Evolutionary conservation across 1,140 invertebrate genomes (phyloP), one percentile per base, ranked within the genome.

Genomic region (Saccostrea echinata): DNA sequence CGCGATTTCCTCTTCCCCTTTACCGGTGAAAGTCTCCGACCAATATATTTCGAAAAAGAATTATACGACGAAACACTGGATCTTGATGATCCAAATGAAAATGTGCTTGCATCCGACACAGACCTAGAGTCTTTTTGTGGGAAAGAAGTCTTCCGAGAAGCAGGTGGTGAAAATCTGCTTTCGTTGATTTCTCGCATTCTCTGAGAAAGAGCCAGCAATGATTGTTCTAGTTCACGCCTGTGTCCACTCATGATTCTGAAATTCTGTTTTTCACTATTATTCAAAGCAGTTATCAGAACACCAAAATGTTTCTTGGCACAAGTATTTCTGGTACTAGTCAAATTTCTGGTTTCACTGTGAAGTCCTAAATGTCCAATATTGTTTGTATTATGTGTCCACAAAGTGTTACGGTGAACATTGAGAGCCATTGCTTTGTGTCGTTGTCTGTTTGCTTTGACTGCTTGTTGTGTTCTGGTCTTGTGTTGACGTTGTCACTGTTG

Each of bases 401-500:
- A 1, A 9, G 68, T 33, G 30, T 76, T 76, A 76, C 68, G 68
- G 27, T 76, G 68, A 33, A 76, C 27, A 16, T 30, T 76, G 68
- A 76, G 68, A 76, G 68, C 68, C 68, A 76, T 76, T 13, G 68
- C 30, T 18, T 8, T 8, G 57, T 21, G 24, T 64, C 21, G 57
- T 64, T 64, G 21, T 21, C 57, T 33, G 68, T 76, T 13, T 18
- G 11, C 27, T 27, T 30, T 16, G 68, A 76, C 68, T 76, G 68
- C 27, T 76, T 76, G 68, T 33, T 33, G 68, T 76, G 13, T 6
- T 16, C 68, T 76, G 68, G 24, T 30, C 27, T 76, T 27, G 27
- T 76, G 68, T 76, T 76, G 68, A 76, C 68, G 27, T 76, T 76
- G 68, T 76, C 68, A 12, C 68, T 76, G 68, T 76, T 76, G 68